phyloP scores from a whole-genome alignment of 2,888 invertebrate species.

The Allolobophora icterica region DNA sequence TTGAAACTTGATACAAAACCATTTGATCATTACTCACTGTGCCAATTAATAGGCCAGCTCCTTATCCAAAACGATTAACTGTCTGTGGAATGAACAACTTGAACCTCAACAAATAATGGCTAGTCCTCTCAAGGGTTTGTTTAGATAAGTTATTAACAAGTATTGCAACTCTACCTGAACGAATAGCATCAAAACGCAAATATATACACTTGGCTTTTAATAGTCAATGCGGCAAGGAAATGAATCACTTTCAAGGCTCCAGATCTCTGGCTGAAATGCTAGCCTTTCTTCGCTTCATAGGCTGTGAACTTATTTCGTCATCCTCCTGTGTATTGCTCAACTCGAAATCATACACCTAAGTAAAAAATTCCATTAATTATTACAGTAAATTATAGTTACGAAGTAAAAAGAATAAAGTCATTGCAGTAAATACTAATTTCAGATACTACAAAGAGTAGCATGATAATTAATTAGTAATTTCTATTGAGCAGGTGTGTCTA shows the following conservation, averaged over 20 bases:
- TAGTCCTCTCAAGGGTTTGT: neutral
- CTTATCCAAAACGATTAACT: neutral
- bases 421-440: no score
- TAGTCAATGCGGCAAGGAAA: neutral
- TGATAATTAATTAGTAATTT: no score
- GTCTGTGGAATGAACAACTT: neutral
- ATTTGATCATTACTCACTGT: neutral
- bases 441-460: no score
- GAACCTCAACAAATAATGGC: constrained; percentile 8
- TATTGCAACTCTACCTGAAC: neutral
- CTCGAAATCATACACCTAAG: constrained; percentile 22
- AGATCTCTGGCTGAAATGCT: neutral
- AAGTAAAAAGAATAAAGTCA: no score
- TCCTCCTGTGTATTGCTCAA: constrained; percentile 21
- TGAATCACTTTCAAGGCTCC: neutral
- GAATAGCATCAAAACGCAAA: neutral
- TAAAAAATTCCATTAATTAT: neutral
- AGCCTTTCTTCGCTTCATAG: constrained; percentile 3
- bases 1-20: neutral
- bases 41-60: neutral
- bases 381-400: no score
- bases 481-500: no score
- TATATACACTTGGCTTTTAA: neutral
- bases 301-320: neutral
- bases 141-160: neutral